A percentile compares a stretch with the other conserved stretches of the same genome.
phyloP scores from a whole-genome alignment of 2,797 vertebrate species.

The Enteromius radiatus region DNA sequence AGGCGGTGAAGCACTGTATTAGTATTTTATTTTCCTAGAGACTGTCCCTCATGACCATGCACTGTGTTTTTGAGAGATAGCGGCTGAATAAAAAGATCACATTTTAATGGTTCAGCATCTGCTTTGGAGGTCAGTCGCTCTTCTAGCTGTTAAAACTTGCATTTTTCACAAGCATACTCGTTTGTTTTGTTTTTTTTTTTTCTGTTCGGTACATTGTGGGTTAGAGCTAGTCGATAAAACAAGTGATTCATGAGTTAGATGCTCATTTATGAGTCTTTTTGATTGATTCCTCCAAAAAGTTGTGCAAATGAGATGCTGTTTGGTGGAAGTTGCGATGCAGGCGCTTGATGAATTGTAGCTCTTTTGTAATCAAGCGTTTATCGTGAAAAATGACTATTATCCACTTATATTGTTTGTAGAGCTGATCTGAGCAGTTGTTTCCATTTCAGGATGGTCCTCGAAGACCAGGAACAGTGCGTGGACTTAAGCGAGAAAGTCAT shows the following conservation, averaged over 20 bases:
- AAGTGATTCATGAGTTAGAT: not conserved
- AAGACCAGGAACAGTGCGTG: slow-evolving; percentile 8
- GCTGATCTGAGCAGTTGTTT: not conserved
- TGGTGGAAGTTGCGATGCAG: not conserved
- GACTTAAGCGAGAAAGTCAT: slow-evolving; percentile 31
- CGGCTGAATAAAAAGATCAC: slow-evolving; percentile 11
- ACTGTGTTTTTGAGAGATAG: slow-evolving; percentile 28
- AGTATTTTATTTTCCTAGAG: slow-evolving; percentile 22
- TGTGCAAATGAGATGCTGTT: not conserved
- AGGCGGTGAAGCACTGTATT: slow-evolving; percentile 14
- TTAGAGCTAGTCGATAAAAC: not conserved
- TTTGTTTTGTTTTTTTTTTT: slow-evolving; percentile 68
- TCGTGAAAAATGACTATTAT: slow-evolving; percentile 3
- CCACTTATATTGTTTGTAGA: not conserved
- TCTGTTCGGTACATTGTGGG: slow-evolving; percentile 39
- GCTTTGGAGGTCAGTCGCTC: slow-evolving; percentile 65
- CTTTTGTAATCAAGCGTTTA: slow-evolving; percentile 22
- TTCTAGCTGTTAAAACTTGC: slow-evolving; percentile 60
- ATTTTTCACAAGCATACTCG: slow-evolving; percentile 69
- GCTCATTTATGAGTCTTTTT: not conserved
- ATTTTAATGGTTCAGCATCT: slow-evolving; percentile 52
- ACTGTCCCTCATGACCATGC: slow-evolving; percentile 2
- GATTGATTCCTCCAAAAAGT: not conserved
- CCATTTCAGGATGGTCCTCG: not conserved
- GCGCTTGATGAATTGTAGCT: not conserved